A percentile compares a stretch with the other conserved stretches of the same genome.
phyloP scores from a whole-genome alignment of 53 echinoderm and acorn worm genomes.

The Hippasteria phrygiana region DNA sequence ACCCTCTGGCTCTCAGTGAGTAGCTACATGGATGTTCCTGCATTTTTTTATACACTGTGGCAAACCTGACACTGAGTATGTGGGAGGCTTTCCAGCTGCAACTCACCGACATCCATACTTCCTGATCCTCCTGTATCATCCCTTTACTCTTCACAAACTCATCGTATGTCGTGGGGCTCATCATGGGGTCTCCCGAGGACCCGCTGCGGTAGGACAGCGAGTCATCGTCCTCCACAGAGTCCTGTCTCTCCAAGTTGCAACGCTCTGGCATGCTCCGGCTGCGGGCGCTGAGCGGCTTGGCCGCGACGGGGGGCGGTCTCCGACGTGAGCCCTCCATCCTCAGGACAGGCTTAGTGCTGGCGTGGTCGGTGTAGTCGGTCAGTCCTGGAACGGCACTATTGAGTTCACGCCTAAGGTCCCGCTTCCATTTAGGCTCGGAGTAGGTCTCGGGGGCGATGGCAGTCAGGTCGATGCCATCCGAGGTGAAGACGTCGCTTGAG shows the following conservation, averaged over 20 bases:
- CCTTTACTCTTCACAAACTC: conserved; percentile 63
- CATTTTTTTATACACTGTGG: not conserved
- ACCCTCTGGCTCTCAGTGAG: too few relatives aligned
- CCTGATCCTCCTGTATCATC: conserved; percentile 61
- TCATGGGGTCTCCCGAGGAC: not conserved
- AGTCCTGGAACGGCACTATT: conserved; percentile 41
- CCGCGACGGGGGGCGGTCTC: conserved; percentile 31
- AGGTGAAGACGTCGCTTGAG: conserved; percentile 57
- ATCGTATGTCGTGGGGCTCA: conserved; percentile 46
- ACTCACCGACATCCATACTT: conserved; percentile 85
- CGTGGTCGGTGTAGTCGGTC: not conserved
- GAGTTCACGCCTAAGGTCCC: conserved; percentile 44
- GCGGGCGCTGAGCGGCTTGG: conserved; percentile 52
- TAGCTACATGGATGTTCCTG: not conserved
- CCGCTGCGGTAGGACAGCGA: not conserved
- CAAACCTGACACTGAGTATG: too few relatives aligned
- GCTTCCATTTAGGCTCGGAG: conserved; percentile 64
- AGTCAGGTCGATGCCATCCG: conserved; percentile 60
- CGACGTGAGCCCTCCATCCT: conserved; percentile 29
- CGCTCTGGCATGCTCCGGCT: conserved; percentile 69
- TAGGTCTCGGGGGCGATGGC: conserved; percentile 45
- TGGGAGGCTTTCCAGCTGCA: not conserved
- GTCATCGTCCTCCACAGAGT: conserved; percentile 39
- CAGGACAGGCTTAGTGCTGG: conserved; percentile 16
- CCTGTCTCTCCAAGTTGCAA: conserved; percentile 19